Conservation (phyloP, 2,113 vertebrate species). For the Cathartes aura region DNA sequence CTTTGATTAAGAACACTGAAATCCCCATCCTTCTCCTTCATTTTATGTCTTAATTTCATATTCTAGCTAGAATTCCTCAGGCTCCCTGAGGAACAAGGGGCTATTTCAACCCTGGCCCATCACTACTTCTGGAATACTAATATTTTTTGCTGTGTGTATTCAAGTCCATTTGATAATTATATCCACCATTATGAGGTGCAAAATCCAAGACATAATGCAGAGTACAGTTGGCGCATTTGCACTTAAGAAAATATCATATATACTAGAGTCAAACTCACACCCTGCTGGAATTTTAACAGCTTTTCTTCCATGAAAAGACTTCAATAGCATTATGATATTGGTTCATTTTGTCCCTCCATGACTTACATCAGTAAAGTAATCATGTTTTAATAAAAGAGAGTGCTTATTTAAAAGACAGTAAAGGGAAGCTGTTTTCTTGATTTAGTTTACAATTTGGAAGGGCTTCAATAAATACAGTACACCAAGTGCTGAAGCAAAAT, state of each 20-base stretch:
- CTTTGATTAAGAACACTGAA: neutral
- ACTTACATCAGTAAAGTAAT: neutral
- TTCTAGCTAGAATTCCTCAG: neutral
- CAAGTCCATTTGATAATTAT: neutral
- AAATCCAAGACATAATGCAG: neutral
- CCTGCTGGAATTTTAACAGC: neutral
- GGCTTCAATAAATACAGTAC: slow-evolving; percentile 45
- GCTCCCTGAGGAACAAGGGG: neutral
- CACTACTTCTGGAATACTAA: slow-evolving; percentile 1
- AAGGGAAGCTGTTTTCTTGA: neutral
- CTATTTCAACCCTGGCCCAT: neutral
- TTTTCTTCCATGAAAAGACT: neutral
- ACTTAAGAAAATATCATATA: neutral
- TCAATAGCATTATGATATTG: neutral
- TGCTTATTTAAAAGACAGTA: slow-evolving; percentile 36
- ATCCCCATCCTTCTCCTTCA: neutral
- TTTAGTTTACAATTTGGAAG: slow-evolving; percentile 49
- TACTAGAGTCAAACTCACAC: neutral
- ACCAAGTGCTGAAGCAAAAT: neutral
- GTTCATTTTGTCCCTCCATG: neutral
- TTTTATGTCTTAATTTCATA: neutral
- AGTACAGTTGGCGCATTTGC: neutral
- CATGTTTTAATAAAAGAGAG: slow-evolving; percentile 22
- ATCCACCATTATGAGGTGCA: neutral
- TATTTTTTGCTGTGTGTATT: neutral